Evolutionary conservation across 2,113 vertebrate species (phyloP).

Genomic region (Puffinus mauretanicus): DNA sequence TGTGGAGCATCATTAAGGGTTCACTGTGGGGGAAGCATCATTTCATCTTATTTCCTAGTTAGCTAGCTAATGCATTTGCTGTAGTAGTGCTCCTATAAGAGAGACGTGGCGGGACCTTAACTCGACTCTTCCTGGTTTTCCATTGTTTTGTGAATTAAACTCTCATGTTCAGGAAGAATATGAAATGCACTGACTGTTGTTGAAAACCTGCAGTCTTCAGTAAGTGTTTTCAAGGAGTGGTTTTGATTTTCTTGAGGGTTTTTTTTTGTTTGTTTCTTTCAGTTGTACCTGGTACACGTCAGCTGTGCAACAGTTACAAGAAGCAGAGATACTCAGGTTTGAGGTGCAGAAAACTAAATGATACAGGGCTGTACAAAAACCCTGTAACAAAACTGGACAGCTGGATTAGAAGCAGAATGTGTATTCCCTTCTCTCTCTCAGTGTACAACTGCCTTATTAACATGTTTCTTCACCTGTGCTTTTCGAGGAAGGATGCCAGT

Average conservation of each 20-base stretch:
- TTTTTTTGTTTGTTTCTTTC: not conserved
- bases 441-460: not conserved
- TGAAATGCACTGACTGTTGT: not conserved
- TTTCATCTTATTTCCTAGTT: not conserved
- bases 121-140: not conserved
- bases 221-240: not conserved
- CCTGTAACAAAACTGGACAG: not conserved
- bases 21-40: not conserved
- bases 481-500: not conserved
- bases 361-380: not conserved
- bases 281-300: fast-evolving
- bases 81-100: not conserved
- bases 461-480: not conserved
- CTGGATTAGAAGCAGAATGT: not conserved
- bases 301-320: not conserved
- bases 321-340: fast-evolving
- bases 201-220: not conserved
- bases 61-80: not conserved
- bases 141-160: conserved; percentile 44
- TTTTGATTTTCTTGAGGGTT: not conserved
- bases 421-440: not conserved
- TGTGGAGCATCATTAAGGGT: not conserved
- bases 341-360: not conserved
- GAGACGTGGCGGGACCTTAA: not conserved
- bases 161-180: conserved; percentile 14